Conservation (phyloP, 2,888 invertebrate genomes). For the Drosophila tanythrix region DNA sequence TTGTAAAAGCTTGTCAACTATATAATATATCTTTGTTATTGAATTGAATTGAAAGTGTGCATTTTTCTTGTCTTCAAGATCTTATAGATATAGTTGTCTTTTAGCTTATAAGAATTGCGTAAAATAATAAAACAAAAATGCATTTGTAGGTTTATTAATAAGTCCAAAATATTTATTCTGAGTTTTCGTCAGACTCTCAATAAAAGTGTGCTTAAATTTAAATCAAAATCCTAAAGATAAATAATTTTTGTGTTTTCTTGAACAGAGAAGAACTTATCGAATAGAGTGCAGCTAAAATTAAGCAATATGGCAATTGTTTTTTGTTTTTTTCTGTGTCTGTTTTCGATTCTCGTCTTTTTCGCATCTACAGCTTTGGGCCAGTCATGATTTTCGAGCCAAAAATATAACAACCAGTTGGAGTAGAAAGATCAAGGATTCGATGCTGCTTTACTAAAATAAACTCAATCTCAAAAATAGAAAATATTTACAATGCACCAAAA, state of each 20-base stretch:
- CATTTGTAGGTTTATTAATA: slow-evolving; percentile 8
- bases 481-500: slow-evolving; percentile 65
- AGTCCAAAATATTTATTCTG: slow-evolving; percentile 74
- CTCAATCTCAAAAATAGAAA: slow-evolving; percentile 61
- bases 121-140: not conserved
- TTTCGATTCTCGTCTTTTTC: slow-evolving; percentile 9
- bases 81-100: not conserved
- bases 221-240: slow-evolving; percentile 55
- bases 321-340: slow-evolving; percentile 26
- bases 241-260: slow-evolving; percentile 47
- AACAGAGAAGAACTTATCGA: slow-evolving; percentile 51
- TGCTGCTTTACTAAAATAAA: slow-evolving; percentile 29
- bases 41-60: not conserved
- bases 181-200: slow-evolving; percentile 61
- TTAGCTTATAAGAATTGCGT: not conserved
- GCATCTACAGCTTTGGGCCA: slow-evolving; percentile 22
- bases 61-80: not conserved
- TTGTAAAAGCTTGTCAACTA: not conserved
- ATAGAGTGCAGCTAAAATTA: slow-evolving; percentile 56
- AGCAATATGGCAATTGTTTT: slow-evolving; percentile 70
- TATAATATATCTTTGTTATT: not conserved
- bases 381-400: slow-evolving; percentile 50
- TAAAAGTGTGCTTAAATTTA: slow-evolving; percentile 59
- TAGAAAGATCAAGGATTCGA: slow-evolving; percentile 28
- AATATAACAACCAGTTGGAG: slow-evolving; percentile 46